Conservation (phyloP, 2,113 vertebrate genomes). For the Ailuropoda melanoleuca region DNA sequence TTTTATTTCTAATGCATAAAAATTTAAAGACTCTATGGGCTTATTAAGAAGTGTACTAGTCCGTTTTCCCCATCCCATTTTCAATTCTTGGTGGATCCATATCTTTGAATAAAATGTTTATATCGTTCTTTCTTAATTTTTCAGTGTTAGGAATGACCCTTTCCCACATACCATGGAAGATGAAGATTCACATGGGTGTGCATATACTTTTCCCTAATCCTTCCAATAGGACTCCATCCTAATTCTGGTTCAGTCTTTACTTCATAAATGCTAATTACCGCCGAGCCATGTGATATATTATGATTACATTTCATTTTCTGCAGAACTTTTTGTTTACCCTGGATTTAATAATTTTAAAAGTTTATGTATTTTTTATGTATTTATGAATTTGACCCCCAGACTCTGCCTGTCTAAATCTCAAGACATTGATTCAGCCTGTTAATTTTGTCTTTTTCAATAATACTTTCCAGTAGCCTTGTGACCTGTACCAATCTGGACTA, state of each 20-base stretch:
- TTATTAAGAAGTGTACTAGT: not conserved
- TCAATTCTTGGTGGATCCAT: not conserved
- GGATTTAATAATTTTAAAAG: slow-evolving; percentile 39
- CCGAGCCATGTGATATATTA: not conserved
- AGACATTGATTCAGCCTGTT: not conserved
- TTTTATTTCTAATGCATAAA: not conserved
- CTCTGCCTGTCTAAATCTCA: not conserved
- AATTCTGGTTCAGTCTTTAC: slow-evolving; percentile 8
- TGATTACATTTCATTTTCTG: slow-evolving; percentile 40
- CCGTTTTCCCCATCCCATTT: not conserved
- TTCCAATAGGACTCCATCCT: slow-evolving; percentile 11
- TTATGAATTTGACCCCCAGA: not conserved
- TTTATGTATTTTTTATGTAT: not conserved
- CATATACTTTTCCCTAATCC: not conserved
- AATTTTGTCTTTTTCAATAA: not conserved
- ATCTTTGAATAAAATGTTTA: not conserved
- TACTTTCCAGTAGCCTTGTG: not conserved
- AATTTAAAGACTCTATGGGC: not conserved
- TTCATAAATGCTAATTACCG: slow-evolving; percentile 32
- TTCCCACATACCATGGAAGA: not conserved
- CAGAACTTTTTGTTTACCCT: not conserved
- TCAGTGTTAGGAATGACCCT: not conserved
- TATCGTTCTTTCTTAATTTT: not conserved
- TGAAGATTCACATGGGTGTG: not conserved
- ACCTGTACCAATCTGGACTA: not conserved